Percentiles rank a stretch among this genome's conserved stretches.
Evolutionary conservation across 2,113 vertebrate species (phyloP).

Genomic region (Sinocyclocheilus grahami): DNA sequence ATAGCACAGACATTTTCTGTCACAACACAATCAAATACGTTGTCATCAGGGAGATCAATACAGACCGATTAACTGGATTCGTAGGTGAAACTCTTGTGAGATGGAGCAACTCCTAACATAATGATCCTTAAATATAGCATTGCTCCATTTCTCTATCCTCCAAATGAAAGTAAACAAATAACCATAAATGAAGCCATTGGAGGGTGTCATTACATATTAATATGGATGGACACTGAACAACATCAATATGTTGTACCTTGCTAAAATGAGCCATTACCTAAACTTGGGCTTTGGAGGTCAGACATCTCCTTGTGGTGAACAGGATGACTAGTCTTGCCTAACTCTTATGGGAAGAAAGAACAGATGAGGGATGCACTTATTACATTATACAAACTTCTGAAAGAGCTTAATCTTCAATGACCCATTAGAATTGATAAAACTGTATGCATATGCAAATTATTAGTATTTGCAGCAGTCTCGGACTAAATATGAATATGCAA

Average conservation of each 20-base stretch:
- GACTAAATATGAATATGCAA: conserved; percentile 71
- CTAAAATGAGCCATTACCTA: background rate
- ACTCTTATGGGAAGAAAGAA: background rate
- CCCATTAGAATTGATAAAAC: conserved; percentile 45
- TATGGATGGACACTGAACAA: background rate
- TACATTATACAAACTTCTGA: conserved; percentile 29
- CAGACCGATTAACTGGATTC: conserved; percentile 37
- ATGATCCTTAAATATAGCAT: background rate
- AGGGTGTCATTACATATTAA: background rate
- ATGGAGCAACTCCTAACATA: background rate
- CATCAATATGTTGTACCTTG: conserved; percentile 22
- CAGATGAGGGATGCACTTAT: background rate
- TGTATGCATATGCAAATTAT: conserved; percentile 49
- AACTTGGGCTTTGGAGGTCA: conserved; percentile 26
- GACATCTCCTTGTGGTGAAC: no score
- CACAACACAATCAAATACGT: conserved; percentile 58
- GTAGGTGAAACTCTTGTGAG: conserved; percentile 8
- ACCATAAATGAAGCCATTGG: conserved; percentile 10
- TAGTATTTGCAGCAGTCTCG: conserved; percentile 55
- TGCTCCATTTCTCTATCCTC: background rate
- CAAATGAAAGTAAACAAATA: conserved; percentile 11
- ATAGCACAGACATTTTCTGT: conserved; percentile 60
- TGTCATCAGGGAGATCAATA: conserved; percentile 51
- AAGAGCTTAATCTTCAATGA: conserved; percentile 32
- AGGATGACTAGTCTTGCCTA: background rate